Evolutionary conservation across 2,888 invertebrate species (phyloP).

Genomic region (Eupithecia subumbrata): DNA sequence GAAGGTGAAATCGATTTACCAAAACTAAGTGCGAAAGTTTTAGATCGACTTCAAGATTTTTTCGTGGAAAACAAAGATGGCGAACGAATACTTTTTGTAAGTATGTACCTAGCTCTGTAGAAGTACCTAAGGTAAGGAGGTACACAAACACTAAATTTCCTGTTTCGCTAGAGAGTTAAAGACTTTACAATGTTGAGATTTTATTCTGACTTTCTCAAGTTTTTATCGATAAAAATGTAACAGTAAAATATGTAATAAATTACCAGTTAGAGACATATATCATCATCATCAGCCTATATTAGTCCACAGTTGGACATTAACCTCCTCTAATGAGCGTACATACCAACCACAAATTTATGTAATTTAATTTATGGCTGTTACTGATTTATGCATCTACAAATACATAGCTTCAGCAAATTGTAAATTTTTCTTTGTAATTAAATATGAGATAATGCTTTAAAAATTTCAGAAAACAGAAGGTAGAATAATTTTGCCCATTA

Average conservation of each 20-base stretch:
- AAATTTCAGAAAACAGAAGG: not conserved
- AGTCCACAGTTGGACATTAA: no score
- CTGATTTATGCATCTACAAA: no score
- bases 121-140: not conserved
- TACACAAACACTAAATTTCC: not conserved
- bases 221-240: not conserved
- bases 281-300: no score
- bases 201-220: not conserved
- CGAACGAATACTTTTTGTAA: slow-evolving; percentile 35
- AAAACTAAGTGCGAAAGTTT: not conserved
- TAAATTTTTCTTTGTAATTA: no score
- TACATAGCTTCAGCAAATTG: no score
- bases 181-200: not conserved
- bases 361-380: not conserved
- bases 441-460: no score
- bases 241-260: not conserved
- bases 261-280: no score
- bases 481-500: no score
- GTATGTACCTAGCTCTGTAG: slow-evolving; percentile 13
- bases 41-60: not conserved
- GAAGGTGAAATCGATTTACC: not conserved
- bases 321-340: no score
- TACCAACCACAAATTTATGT: not conserved
- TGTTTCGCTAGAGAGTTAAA: not conserved
- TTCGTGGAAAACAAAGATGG: slow-evolving; percentile 12